phyloP scores from a whole-genome alignment of 2,888 invertebrate genomes.

The Idaea dimidiata region DNA sequence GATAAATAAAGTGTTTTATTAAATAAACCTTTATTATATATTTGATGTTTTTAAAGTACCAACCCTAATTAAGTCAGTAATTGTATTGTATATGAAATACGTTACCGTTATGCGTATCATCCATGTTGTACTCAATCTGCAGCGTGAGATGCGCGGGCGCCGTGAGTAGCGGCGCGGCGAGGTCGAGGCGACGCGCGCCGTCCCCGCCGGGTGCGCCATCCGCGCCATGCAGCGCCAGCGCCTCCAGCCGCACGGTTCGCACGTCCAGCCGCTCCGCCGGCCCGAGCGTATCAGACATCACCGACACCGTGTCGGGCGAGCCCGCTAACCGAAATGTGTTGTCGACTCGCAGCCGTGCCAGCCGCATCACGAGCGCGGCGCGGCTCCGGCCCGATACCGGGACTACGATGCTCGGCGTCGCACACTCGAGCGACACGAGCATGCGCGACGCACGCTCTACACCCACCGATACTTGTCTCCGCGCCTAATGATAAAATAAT shows the following conservation, averaged over 20 bases:
- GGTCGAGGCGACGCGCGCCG: slow-evolving; percentile 58
- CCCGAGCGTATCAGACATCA: slow-evolving; percentile 51
- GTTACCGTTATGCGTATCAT: slow-evolving; percentile 78
- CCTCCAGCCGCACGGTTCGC: slow-evolving; percentile 85
- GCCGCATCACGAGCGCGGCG: slow-evolving; percentile 89
- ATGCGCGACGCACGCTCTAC: slow-evolving; percentile 82
- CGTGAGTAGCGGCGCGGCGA: slow-evolving; percentile 86
- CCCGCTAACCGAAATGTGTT: slow-evolving; percentile 87
- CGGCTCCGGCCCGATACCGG: slow-evolving; percentile 91
- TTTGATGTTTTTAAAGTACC: no score
- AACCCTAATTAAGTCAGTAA: no score
- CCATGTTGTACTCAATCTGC: slow-evolving; percentile 91
- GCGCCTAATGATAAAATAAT: no score
- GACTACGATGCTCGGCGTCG: slow-evolving; percentile 90
- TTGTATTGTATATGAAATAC: no score
- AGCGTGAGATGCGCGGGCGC: slow-evolving; percentile 91
- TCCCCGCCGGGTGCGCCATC: slow-evolving; percentile 55
- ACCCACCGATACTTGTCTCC: slow-evolving; percentile 62
- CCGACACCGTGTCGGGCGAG: slow-evolving; percentile 76
- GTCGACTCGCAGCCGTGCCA: slow-evolving; percentile 88
- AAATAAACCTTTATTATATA: no score
- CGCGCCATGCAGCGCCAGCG: slow-evolving; percentile 88
- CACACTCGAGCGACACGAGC: slow-evolving; percentile 76
- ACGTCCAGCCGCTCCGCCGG: slow-evolving; percentile 85
- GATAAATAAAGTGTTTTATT: no score